phyloP scores from a whole-genome alignment of 2,113 vertebrate species.

The Turnix velox region DNA sequence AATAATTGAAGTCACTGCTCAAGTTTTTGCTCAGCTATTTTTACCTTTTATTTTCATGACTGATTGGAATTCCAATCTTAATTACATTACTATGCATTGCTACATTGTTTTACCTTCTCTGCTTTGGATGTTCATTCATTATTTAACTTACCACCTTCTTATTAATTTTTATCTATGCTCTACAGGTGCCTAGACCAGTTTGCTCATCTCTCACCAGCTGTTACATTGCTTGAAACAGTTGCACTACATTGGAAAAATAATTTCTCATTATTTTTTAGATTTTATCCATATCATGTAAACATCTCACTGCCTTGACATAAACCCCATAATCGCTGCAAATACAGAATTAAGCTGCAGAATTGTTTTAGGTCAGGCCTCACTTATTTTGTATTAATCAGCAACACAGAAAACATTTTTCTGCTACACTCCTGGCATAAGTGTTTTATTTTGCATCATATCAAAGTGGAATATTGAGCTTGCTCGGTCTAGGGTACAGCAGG shows the following conservation, averaged over 20 bases:
- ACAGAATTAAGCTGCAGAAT: background rate
- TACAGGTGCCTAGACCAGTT: background rate
- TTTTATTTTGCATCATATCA: background rate
- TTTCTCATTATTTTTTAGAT: background rate
- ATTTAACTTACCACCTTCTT: background rate
- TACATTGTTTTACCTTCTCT: background rate
- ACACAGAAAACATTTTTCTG: background rate
- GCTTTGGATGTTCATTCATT: background rate
- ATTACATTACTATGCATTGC: background rate
- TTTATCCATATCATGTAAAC: background rate
- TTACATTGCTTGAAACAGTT: background rate
- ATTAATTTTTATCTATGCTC: background rate
- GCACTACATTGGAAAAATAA: background rate
- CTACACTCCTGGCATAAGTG: rapidly evolving
- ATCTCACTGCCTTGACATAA: background rate
- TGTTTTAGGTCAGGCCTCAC: background rate
- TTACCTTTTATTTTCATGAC: background rate
- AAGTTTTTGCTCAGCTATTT: background rate
- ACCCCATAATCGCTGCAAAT: background rate
- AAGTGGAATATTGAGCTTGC: too few relatives aligned
- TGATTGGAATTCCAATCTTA: background rate
- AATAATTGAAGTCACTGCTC: background rate
- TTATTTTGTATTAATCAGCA: background rate
- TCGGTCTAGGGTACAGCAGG: rapidly evolving
- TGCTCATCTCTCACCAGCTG: background rate